Percentiles rank a stretch among this genome's conserved stretches.
Conservation (phyloP, 2,113 vertebrate genomes). For the Datnioides undecimradiatus region DNA sequence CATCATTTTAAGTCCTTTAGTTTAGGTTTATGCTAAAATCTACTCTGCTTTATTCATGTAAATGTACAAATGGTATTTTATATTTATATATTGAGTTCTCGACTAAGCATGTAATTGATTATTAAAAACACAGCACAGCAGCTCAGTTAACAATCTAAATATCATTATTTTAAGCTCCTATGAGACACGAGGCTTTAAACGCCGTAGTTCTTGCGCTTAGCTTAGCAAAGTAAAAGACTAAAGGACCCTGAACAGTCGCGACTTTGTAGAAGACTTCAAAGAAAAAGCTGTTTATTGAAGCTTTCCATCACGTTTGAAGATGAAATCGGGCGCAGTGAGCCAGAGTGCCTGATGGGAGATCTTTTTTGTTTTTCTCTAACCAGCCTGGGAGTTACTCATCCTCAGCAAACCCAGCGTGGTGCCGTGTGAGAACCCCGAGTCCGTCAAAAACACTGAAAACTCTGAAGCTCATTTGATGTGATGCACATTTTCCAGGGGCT, state of each 20-base stretch:
- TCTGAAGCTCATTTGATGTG: background rate
- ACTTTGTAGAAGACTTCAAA: constrained; percentile 10
- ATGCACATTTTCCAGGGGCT: background rate
- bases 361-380: background rate
- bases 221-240: no score
- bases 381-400: constrained; percentile 7
- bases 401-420: constrained; percentile 6
- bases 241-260: background rate
- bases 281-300: background rate
- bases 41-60: no score
- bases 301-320: constrained; percentile 24
- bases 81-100: no score
- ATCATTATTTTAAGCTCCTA: no score
- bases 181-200: background rate
- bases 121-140: no score
- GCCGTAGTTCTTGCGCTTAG: background rate
- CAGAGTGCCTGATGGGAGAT: constrained; percentile 5
- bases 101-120: background rate
- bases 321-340: constrained; percentile 7
- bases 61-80: background rate
- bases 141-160: no score
- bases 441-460: background rate
- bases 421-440: background rate
- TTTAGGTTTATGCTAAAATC: no score
- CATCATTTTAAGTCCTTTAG: no score